Conservation (phyloP, 2,888 invertebrate genomes). For the Tipula unca region DNA sequence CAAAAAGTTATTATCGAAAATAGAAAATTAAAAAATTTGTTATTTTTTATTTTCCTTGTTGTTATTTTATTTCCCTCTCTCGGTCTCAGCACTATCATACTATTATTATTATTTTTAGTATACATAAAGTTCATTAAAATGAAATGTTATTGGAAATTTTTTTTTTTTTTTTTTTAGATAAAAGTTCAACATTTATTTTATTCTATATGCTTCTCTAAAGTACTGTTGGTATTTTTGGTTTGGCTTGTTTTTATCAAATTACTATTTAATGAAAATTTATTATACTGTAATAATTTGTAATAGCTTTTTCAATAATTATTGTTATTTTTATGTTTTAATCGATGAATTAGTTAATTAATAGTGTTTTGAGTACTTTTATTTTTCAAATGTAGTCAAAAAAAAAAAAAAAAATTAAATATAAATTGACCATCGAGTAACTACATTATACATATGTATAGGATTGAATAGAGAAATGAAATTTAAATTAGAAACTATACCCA, state of each 20-base stretch:
- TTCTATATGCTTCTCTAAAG: not conserved
- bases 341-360: not conserved
- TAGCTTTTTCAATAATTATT: not conserved
- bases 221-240: not conserved
- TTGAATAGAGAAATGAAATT: not conserved
- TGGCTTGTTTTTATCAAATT: not conserved
- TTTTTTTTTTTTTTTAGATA: not conserved
- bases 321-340: not conserved
- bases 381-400: not conserved
- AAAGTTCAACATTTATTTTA: not conserved
- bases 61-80: not conserved
- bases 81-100: not conserved
- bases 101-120: not conserved
- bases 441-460: not conserved
- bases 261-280: not conserved
- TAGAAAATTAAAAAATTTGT: not conserved
- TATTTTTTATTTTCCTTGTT: not conserved
- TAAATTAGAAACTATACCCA: not conserved
- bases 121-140: not conserved
- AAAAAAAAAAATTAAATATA: too few species aligned
- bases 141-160: not conserved
- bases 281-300: not conserved
- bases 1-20: not conserved
- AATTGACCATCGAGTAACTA: not conserved
- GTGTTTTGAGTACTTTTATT: not conserved